Percentiles rank a stretch among this genome's conserved stretches.
These are phyloP conservation scores for Teinopalpus imperialis DNA, from an alignment of 2,888 invertebrate genomes.

Conservation along the genomic window DNA sequence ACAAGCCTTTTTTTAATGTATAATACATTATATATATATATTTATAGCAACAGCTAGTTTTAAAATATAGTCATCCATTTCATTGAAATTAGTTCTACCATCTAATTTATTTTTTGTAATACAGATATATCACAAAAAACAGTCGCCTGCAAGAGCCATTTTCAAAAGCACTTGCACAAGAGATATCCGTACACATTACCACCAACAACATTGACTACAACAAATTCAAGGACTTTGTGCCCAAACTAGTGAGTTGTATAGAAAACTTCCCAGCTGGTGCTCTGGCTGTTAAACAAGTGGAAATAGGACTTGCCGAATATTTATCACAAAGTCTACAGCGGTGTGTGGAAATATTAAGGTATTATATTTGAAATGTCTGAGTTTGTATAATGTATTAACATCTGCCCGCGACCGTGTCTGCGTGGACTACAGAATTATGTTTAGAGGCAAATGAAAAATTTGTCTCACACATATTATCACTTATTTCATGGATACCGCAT, in stretches of 20 bases:
- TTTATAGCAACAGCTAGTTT: too few relatives aligned
- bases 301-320: slow-evolving; percentile 41
- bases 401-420: too few relatives aligned
- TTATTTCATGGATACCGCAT: too few relatives aligned
- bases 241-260: slow-evolving; percentile 50
- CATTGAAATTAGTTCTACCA: too few relatives aligned
- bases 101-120: slow-evolving; percentile 31
- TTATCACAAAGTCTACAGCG: slow-evolving; percentile 43
- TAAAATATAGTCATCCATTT: too few relatives aligned
- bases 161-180: slow-evolving; percentile 38
- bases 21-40: too few relatives aligned
- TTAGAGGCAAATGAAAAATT: too few relatives aligned
- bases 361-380: too few relatives aligned
- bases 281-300: slow-evolving; percentile 43
- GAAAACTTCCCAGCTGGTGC: slow-evolving; percentile 63
- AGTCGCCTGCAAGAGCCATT: slow-evolving; percentile 46
- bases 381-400: too few relatives aligned
- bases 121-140: slow-evolving; percentile 56
- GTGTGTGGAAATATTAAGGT: slow-evolving; percentile 49
- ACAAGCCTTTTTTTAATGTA: too few relatives aligned
- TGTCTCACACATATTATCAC: too few relatives aligned
- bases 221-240: slow-evolving; percentile 40
- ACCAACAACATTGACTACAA: slow-evolving; percentile 30
- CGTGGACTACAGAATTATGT: too few relatives aligned
- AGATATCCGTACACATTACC: slow-evolving; percentile 37